Evolutionary conservation across 2,797 vertebrate genomes (phyloP).

Genomic region (Neostethus bicornis): DNA sequence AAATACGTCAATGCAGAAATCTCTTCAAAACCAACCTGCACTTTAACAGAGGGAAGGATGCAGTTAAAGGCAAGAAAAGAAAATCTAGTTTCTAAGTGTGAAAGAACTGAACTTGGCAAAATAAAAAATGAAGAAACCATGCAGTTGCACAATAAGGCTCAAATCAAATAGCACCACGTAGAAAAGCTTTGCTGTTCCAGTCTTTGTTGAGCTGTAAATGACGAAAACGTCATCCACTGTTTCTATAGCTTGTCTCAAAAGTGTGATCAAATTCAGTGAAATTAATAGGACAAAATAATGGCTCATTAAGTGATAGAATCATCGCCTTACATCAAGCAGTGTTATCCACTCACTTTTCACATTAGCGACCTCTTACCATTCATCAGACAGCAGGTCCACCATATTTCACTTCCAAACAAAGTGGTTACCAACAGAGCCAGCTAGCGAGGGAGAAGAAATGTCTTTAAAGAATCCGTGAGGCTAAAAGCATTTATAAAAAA

Average conservation of each 20-base stretch:
- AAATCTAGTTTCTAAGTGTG: slow-evolving; percentile 52
- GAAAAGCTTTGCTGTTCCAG: background rate
- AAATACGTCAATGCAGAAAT: background rate
- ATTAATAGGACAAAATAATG: slow-evolving; percentile 37
- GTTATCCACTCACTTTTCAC: slow-evolving; percentile 32
- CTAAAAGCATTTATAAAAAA: slow-evolving; percentile 24
- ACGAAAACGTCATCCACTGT: slow-evolving; percentile 13
- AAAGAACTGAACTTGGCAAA: too few relatives aligned
- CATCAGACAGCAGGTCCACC: slow-evolving; percentile 45
- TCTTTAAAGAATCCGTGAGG: slow-evolving; percentile 24
- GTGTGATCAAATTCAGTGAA: slow-evolving; percentile 39
- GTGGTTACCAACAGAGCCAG: slow-evolving; percentile 45
- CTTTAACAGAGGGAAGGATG: slow-evolving; percentile 25
- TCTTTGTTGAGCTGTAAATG: background rate
- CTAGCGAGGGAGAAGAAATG: slow-evolving; percentile 20
- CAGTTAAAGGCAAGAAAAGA: slow-evolving; percentile 39
- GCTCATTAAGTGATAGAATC: slow-evolving; percentile 49
- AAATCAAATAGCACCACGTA: background rate
- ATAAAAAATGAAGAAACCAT: background rate
- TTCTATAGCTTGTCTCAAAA: slow-evolving; percentile 38
- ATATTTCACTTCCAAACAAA: slow-evolving; percentile 52
- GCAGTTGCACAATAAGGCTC: slow-evolving; percentile 3
- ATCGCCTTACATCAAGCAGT: slow-evolving; percentile 25
- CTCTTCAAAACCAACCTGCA: too few relatives aligned
- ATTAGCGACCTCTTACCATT: slow-evolving; percentile 49